phyloP scores from a whole-genome alignment of 2,888 invertebrate species.

The Drosophila phalerata region DNA sequence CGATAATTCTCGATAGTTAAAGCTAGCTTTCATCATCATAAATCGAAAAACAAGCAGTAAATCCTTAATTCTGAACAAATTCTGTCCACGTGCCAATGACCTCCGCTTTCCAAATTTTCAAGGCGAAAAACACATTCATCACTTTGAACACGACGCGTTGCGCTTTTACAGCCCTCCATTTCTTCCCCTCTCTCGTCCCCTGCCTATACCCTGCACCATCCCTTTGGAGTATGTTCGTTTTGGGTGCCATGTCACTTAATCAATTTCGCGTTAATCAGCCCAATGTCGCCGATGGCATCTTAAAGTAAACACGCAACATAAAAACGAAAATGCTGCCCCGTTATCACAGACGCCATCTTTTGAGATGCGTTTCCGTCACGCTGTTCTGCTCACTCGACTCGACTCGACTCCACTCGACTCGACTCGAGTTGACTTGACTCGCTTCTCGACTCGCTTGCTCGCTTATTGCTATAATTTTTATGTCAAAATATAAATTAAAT shows the following conservation, averaged over 20 bases:
- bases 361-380: constrained; percentile 64
- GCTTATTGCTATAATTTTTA: constrained; percentile 82
- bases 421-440: background rate
- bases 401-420: background rate
- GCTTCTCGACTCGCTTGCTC: constrained; percentile 29
- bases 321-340: constrained; percentile 41
- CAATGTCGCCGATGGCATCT: constrained; percentile 79
- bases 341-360: constrained; percentile 60
- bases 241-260: constrained; percentile 72
- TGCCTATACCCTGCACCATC: background rate
- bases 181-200: too few relatives aligned
- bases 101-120: constrained; percentile 15
- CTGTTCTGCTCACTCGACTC: constrained; percentile 21
- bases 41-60: background rate
- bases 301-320: constrained; percentile 71
- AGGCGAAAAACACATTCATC: constrained; percentile 69
- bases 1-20: constrained; percentile 10
- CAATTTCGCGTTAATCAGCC: constrained; percentile 80
- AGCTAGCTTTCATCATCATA: background rate
- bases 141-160: constrained; percentile 42
- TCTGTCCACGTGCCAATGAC: constrained; percentile 9
- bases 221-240: background rate
- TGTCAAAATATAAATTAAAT: constrained; percentile 81
- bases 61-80: background rate
- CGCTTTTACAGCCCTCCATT: constrained; percentile 21